phyloP scores from a whole-genome alignment of 30 jellyfish, hydroid and myxozoan genomes.

The Clytia hemisphaerica region DNA sequence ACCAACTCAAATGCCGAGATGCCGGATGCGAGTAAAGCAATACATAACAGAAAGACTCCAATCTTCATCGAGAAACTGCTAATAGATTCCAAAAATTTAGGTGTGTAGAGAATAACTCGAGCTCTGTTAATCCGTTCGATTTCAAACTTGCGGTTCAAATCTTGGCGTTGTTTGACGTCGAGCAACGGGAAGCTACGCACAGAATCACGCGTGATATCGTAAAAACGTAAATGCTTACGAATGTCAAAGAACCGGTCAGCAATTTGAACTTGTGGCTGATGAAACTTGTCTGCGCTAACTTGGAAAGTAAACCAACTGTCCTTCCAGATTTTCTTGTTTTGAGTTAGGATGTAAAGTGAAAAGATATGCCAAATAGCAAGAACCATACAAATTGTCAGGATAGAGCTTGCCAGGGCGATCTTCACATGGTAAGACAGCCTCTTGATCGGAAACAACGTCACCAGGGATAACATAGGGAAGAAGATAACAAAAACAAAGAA shows the following conservation, averaged over 20 bases:
- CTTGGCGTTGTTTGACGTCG: slow-evolving; percentile 20
- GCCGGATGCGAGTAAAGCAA: too few species aligned
- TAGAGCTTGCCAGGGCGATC: neutral
- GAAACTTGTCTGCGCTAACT: slow-evolving; percentile 29
- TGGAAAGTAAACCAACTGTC: slow-evolving; percentile 61
- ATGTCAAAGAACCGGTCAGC: slow-evolving; percentile 70
- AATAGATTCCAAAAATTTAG: too few species aligned
- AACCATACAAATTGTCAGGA: slow-evolving; percentile 25
- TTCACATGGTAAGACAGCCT: neutral
- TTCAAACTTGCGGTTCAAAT: slow-evolving; percentile 18
- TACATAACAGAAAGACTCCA: too few species aligned
- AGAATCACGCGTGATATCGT: slow-evolving; percentile 66
- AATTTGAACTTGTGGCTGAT: slow-evolving; percentile 30
- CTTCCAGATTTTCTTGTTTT: slow-evolving; percentile 47
- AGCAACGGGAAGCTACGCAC: slow-evolving; percentile 49
- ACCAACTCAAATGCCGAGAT: too few species aligned
- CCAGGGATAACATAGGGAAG: slow-evolving; percentile 51
- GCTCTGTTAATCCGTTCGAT: slow-evolving; percentile 52
- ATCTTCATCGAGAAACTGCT: too few species aligned
- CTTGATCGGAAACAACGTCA: slow-evolving; percentile 41
- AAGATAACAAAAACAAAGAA: slow-evolving; percentile 49
- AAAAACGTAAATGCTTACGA: slow-evolving; percentile 52
- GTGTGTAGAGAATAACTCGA: slow-evolving; percentile 64
- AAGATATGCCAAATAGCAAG: slow-evolving; percentile 65
- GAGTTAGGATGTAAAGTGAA: slow-evolving; percentile 25